Percentiles rank a stretch among this genome's conserved stretches.
Evolutionary conservation across 2,888 invertebrate species (phyloP).

Genomic region (Malthinus flaveolus): DNA sequence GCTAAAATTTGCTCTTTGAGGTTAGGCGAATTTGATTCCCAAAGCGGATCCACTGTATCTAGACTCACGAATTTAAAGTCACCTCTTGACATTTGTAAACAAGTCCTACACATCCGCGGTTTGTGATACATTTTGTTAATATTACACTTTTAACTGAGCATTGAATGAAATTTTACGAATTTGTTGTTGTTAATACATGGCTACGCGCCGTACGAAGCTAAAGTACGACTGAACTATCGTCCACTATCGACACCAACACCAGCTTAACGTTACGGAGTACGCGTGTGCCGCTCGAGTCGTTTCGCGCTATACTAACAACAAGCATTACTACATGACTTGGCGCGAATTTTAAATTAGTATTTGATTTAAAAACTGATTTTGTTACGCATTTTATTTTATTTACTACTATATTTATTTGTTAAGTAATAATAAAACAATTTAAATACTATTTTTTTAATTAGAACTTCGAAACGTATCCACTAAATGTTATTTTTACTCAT

Average conservation of each 20-base stretch:
- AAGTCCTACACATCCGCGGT: constrained; percentile 25
- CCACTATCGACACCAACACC: too few species aligned
- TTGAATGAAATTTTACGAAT: constrained; percentile 1
- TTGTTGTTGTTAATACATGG: constrained; percentile 13
- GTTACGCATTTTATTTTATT: too few species aligned
- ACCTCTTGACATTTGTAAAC: constrained; percentile 27
- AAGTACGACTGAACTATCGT: too few species aligned
- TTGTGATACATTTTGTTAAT: constrained; percentile 22
- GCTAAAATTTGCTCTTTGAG: constrained; percentile 22
- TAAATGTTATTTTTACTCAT: too few species aligned
- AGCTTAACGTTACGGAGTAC: not conserved
- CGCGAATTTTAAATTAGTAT: not conserved
- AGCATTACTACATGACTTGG: not conserved
- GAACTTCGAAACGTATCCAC: too few species aligned
- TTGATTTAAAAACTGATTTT: not conserved
- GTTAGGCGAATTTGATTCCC: constrained; percentile 28
- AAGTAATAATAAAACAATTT: too few species aligned
- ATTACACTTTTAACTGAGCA: constrained; percentile 12
- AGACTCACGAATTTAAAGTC: constrained; percentile 28
- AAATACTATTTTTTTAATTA: too few species aligned
- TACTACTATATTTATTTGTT: too few species aligned
- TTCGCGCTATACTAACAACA: too few species aligned
- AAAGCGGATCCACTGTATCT: constrained; percentile 24
- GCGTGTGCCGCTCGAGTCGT: constrained; percentile 7
- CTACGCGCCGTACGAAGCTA: not conserved